Evolutionary conservation across 2,888 invertebrate species (phyloP), one percentile per base, ranked within the genome.

Genomic region (Noctua pronuba): DNA sequence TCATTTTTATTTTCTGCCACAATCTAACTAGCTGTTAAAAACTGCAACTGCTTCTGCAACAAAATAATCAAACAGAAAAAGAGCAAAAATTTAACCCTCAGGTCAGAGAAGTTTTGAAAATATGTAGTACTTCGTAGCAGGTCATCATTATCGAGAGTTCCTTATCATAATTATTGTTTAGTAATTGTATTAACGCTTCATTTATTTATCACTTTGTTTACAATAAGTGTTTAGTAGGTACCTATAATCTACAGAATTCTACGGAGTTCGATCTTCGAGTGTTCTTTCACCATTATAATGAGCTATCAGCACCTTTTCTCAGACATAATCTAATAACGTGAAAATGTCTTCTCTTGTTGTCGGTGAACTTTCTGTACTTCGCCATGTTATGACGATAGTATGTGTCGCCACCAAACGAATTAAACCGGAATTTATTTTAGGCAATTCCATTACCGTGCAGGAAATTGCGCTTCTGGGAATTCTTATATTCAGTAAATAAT

Each of bases 401-500:
- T 66, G 41, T 70, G 64, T 70, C 73, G 35, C 66, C 72, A 65
- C 35, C 52, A 75, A 62, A 81, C 41, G 58, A 80, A 82, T 84
- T 86, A 79, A 81, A 80, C 70, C 16, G 28, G 52, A 79, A 78
- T 88, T 77, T 86, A 84, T 82, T 84, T 81, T 72, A 79, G 75
- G 35, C 65, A 62, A 41, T 76, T 82, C 55, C 75, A 73, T 85
- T 78, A 81, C 76, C 62, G 44, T 65, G 49, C 46, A 41, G 75
- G 70, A 77, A 79, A 79, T 81, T 77, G 72, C 62, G 35, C 68
- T 38, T 49, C 71, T 60, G 28, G 8, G 41, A n/a, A 18, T 41
- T n/a, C 41, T n/a, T 18, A n/a, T 8, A 3, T 65, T 41, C 16
- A 11, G 11, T 41, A 13, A 2, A n/a, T 64, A n/a, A n/a, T n/a